Percentiles rank a stretch among this genome's conserved stretches.
These are phyloP conservation scores for Sebastes flavidus DNA, from an alignment of 2,797 vertebrate species.

Conservation along the genomic window DNA sequence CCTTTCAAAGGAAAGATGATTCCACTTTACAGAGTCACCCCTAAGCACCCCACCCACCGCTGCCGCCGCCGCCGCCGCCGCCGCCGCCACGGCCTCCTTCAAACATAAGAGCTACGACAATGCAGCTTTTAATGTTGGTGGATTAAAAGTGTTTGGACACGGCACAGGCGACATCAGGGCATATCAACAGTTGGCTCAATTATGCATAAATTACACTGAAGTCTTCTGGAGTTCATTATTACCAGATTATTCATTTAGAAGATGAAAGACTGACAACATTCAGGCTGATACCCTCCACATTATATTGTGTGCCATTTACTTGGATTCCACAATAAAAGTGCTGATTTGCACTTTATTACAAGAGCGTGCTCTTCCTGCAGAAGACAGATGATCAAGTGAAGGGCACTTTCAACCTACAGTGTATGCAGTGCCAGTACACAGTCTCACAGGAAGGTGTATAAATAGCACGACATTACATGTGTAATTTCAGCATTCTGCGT, in stretches of 20 bases:
- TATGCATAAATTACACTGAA: slow-evolving; percentile 5
- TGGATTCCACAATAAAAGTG: not conserved
- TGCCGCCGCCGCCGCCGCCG: not conserved
- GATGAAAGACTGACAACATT: not conserved
- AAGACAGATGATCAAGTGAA: not conserved
- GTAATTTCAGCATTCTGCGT: too few species aligned
- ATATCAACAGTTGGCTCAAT: slow-evolving; percentile 11
- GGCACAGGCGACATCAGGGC: not conserved
- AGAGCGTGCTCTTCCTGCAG: not conserved
- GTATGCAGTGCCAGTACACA: too few species aligned
- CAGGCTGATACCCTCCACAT: not conserved
- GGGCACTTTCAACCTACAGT: not conserved
- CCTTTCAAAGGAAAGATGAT: slow-evolving; percentile 78
- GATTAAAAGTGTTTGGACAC: slow-evolving; percentile 34
- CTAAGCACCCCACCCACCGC: slow-evolving; percentile 35
- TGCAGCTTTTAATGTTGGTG: slow-evolving; percentile 37
- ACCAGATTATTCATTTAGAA: not conserved
- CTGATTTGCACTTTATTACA: not conserved
- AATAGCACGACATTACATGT: too few species aligned
- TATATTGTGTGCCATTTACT: not conserved
- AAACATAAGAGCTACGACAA: slow-evolving; percentile 46
- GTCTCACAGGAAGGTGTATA: too few species aligned
- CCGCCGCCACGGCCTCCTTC: slow-evolving; percentile 18
- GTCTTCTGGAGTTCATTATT: slow-evolving; percentile 1
- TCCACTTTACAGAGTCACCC: slow-evolving; percentile 76